A percentile compares a stretch with the other conserved stretches of the same genome.
Evolutionary conservation across 1,140 invertebrate genomes (phyloP).

Genomic region (Heliconius congener): DNA sequence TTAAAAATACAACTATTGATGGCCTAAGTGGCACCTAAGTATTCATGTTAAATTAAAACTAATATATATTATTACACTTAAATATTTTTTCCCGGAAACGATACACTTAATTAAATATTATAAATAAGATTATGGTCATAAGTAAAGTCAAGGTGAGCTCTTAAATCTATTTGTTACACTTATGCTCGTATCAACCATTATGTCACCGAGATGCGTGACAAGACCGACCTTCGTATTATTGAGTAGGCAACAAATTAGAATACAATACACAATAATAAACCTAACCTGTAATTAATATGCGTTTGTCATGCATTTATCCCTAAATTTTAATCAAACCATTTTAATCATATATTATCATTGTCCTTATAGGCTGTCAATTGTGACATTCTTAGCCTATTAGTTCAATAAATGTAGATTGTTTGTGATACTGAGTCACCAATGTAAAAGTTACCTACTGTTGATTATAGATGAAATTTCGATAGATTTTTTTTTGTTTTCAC

Average conservation of each 20-base stretch:
- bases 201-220: slow-evolving; percentile 64
- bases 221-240: slow-evolving; percentile 62
- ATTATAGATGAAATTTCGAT: too few relatives aligned
- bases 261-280: slow-evolving; percentile 64
- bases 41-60: too few relatives aligned
- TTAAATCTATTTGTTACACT: slow-evolving; percentile 24
- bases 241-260: slow-evolving; percentile 71
- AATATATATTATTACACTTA: neutral
- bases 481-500: too few relatives aligned
- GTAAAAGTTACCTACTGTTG: neutral
- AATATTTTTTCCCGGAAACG: neutral
- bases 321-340: slow-evolving; percentile 19
- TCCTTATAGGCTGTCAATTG: slow-evolving; percentile 15
- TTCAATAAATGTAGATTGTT: neutral
- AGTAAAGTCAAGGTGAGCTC: slow-evolving; percentile 29
- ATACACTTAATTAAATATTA: neutral
- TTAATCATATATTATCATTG: slow-evolving; percentile 22
- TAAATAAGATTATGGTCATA: slow-evolving; percentile 12
- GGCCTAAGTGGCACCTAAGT: too few relatives aligned
- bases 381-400: slow-evolving; percentile 3
- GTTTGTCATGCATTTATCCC: slow-evolving; percentile 30
- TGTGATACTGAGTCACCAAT: neutral
- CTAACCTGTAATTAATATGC: slow-evolving; percentile 67
- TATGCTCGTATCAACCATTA: slow-evolving; percentile 33
- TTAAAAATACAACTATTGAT: too few relatives aligned